Evolutionary conservation across 2,888 invertebrate genomes (phyloP).

Genomic region (Clepsis dumicolana): DNA sequence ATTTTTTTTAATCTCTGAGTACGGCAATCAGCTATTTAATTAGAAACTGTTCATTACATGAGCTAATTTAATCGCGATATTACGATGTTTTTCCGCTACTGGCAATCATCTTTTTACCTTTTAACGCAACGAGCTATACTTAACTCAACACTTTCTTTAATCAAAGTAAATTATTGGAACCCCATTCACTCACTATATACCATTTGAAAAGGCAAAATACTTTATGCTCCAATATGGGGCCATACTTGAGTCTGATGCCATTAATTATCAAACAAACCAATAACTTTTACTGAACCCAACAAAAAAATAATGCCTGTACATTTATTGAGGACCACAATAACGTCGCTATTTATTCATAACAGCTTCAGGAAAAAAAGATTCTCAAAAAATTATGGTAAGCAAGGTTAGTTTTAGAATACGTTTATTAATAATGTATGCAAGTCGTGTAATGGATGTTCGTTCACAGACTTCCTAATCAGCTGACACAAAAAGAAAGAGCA

Average conservation of each 20-base stretch:
- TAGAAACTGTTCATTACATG: neutral
- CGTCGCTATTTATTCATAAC: neutral
- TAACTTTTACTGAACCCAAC: no score
- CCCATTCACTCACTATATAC: no score
- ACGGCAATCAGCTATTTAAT: neutral
- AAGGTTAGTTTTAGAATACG: neutral
- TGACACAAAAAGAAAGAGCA: neutral
- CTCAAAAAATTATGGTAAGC: neutral
- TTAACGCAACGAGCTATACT: neutral
- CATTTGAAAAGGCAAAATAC: neutral
- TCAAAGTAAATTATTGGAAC: no score
- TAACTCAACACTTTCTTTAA: slow-evolving; percentile 12
- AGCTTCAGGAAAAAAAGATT: neutral
- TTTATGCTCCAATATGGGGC: no score
- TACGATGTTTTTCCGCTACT: neutral
- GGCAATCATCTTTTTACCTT: neutral
- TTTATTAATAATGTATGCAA: neutral
- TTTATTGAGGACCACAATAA: no score
- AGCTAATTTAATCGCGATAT: neutral
- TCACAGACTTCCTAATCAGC: slow-evolving; percentile 4
- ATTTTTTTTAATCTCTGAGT: no score
- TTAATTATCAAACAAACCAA: no score
- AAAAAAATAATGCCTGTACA: no score
- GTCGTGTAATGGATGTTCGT: neutral
- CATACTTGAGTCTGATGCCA: no score